These are phyloP conservation scores for Chrysolina haemoptera DNA, from an alignment of 2,888 invertebrate species.

Conservation along the genomic window DNA sequence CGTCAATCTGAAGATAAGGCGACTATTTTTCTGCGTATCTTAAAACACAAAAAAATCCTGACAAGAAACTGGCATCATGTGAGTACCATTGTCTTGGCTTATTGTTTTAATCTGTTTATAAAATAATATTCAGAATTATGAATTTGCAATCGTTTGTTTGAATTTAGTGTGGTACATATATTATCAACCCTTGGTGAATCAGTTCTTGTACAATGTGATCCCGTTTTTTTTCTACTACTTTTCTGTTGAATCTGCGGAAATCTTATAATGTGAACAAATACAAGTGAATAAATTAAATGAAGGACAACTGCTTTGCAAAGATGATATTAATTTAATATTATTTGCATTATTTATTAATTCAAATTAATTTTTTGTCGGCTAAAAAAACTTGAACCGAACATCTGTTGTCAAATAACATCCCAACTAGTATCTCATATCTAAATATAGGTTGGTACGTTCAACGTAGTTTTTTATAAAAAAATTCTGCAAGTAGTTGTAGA, in stretches of 20 bases:
- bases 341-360: constrained; percentile 50
- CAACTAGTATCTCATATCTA: constrained; percentile 3
- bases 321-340: constrained; percentile 44
- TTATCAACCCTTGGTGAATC: neutral
- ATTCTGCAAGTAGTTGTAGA: constrained; percentile 34
- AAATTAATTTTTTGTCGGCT: constrained; percentile 33
- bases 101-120: neutral
- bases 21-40: neutral
- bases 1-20: constrained; percentile 8
- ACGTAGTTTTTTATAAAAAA: constrained; percentile 1
- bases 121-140: neutral
- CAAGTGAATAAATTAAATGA: constrained; percentile 45
- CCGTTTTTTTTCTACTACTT: neutral
- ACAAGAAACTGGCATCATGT: constrained; percentile 6
- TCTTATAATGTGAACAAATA: constrained; percentile 32
- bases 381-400: constrained; percentile 23
- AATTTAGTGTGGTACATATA: neutral
- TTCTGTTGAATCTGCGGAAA: constrained; percentile 11
- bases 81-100: constrained; percentile 5
- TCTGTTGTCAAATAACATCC: constrained; percentile 34
- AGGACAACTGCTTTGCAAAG: constrained; percentile 49
- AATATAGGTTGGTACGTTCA: neutral
- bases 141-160: neutral
- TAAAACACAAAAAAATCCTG: neutral
- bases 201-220: neutral